Percentiles rank a stretch among this genome's conserved stretches.
These are phyloP conservation scores for Synergus itoensis DNA, from an alignment of 2,888 invertebrate species.

Conservation along the genomic window DNA sequence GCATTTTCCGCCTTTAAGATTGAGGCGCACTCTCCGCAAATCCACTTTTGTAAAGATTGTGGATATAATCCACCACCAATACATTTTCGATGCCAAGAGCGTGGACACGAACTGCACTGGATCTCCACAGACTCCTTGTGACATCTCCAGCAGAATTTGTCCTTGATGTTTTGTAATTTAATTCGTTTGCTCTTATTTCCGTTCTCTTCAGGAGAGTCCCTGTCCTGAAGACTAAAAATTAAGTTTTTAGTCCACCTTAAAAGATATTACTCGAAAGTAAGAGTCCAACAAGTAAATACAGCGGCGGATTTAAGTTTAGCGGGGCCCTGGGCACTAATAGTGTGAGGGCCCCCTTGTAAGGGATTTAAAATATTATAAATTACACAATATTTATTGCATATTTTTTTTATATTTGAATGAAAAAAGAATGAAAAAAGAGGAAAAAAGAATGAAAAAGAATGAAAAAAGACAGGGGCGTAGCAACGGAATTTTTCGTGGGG, in stretches of 20 bases:
- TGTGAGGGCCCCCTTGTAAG: too few species aligned
- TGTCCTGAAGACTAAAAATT: slow-evolving; percentile 51
- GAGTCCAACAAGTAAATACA: neutral
- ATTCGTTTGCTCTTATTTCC: slow-evolving; percentile 62
- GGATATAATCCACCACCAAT: slow-evolving; percentile 79
- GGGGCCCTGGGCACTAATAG: too few species aligned
- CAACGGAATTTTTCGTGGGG: too few species aligned
- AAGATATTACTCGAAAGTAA: neutral
- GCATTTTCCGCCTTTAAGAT: slow-evolving; percentile 87
- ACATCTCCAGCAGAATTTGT: slow-evolving; percentile 93
- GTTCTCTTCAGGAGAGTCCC: slow-evolving; percentile 56
- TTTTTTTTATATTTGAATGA: too few species aligned
- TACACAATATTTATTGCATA: too few species aligned
- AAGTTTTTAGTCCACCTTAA: neutral
- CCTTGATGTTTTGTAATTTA: slow-evolving; percentile 63
- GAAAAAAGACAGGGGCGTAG: too few species aligned
- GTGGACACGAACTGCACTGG: slow-evolving; percentile 89
- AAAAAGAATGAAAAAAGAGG: too few species aligned
- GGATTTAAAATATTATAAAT: too few species aligned
- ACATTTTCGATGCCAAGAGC: slow-evolving; percentile 92
- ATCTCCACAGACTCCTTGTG: slow-evolving; percentile 84
- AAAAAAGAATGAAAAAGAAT: too few species aligned
- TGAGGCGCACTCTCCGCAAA: slow-evolving; percentile 91
- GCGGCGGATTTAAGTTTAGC: too few species aligned
- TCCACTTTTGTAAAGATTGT: slow-evolving; percentile 83